phyloP scores from a whole-genome alignment of 2,113 vertebrate species.

The Phasianus colchicus region DNA sequence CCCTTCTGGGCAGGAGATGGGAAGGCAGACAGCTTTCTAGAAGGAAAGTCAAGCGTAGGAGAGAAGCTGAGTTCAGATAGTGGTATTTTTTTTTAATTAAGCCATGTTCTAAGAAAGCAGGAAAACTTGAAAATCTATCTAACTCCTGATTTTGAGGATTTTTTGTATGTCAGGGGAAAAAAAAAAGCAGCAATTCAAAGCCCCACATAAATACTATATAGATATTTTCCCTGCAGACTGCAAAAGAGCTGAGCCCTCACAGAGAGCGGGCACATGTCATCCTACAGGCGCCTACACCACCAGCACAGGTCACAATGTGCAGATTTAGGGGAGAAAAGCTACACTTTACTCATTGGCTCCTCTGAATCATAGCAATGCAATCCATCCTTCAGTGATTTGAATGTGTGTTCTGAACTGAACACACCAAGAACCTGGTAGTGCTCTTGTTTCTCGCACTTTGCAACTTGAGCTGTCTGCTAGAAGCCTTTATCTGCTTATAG shows the following conservation, averaged over 20 bases:
- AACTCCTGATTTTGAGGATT: neutral
- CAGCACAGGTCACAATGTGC: neutral
- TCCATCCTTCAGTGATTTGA: rapidly evolving
- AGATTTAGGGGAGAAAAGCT: neutral
- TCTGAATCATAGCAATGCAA: neutral
- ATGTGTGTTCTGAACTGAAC: neutral
- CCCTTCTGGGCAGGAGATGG: slow-evolving; percentile 11
- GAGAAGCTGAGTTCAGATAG: neutral
- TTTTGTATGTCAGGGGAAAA: neutral
- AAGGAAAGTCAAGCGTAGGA: neutral
- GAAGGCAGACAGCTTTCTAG: neutral
- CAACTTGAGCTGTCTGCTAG: neutral
- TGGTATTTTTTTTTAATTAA: neutral
- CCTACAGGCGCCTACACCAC: rapidly evolving
- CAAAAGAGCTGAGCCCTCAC: neutral
- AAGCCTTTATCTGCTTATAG: neutral
- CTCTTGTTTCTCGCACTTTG: neutral
- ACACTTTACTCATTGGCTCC: neutral
- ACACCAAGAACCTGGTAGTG: neutral
- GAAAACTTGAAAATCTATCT: neutral
- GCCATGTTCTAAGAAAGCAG: neutral
- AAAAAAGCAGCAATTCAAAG: neutral
- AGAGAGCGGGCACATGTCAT: neutral
- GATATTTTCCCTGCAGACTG: neutral
- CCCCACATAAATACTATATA: neutral